Percentiles rank a stretch among this genome's conserved stretches.
These are phyloP conservation scores for Rhynchonycteris naso DNA, from an alignment of 2,797 vertebrate species.

Conservation along the genomic window DNA sequence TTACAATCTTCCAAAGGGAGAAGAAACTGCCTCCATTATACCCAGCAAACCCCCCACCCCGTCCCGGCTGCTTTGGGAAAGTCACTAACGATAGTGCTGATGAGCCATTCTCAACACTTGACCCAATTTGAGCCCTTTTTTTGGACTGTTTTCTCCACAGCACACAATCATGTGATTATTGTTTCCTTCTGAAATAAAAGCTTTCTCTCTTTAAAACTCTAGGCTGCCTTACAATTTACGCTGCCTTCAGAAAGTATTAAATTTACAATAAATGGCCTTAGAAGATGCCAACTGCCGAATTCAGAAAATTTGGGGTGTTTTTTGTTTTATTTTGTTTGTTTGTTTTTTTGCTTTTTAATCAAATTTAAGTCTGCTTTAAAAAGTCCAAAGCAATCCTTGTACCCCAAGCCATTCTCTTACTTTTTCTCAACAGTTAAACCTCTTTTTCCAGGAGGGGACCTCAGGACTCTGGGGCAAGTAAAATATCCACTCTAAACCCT, in stretches of 20 bases:
- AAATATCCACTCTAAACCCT: neutral
- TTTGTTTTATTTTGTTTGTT: neutral
- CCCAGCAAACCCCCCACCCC: neutral
- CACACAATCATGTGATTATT: slow-evolving; percentile 17
- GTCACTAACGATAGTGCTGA: neutral
- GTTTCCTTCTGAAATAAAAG: slow-evolving; percentile 51
- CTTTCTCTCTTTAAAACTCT: slow-evolving; percentile 42
- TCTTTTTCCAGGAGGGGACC: neutral
- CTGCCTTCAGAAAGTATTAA: neutral
- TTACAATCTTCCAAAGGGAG: neutral
- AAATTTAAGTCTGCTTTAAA: slow-evolving; percentile 38
- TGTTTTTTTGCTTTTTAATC: neutral
- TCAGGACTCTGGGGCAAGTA: neutral
- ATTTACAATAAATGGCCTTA: neutral
- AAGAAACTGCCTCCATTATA: neutral
- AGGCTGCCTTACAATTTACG: slow-evolving; percentile 20
- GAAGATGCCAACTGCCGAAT: neutral
- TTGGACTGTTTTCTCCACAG: slow-evolving; percentile 7
- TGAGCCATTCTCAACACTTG: neutral
- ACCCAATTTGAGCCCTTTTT: neutral
- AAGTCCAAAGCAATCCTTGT: neutral
- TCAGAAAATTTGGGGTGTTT: neutral
- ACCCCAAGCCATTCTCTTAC: neutral
- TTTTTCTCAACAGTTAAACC: neutral
- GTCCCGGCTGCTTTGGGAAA: neutral